Percentiles rank a stretch among this genome's conserved stretches.
phyloP scores from a whole-genome alignment of 2,888 invertebrate species.

The Aelia acuminata region DNA sequence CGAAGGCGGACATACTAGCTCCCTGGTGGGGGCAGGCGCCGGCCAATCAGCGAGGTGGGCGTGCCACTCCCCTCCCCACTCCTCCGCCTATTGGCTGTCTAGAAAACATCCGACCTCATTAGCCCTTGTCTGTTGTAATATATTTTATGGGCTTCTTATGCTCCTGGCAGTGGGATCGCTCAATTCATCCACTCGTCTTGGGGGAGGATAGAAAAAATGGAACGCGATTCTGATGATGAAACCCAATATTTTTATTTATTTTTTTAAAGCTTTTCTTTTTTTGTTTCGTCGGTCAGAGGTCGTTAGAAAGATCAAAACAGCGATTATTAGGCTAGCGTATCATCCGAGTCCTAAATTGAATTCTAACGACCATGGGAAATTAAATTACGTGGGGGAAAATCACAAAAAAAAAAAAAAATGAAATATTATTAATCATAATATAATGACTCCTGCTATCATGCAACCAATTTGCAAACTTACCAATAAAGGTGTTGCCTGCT shows the following conservation, averaged over 20 bases:
- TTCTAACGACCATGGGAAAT: constrained; percentile 34
- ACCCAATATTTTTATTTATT: neutral
- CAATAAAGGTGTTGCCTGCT: too few species aligned
- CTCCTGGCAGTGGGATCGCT: constrained; percentile 19
- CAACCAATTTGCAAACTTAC: too few species aligned
- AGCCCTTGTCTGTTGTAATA: constrained; percentile 41
- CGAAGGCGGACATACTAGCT: constrained; percentile 32
- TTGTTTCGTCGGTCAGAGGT: neutral
- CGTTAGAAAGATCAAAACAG: constrained; percentile 31
- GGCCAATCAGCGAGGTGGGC: constrained; percentile 30
- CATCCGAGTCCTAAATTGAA: constrained; percentile 10
- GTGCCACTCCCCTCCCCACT: neutral
- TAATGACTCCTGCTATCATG: neutral
- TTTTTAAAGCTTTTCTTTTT: neutral
- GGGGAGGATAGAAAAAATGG: constrained; percentile 16
- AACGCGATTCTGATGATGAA: neutral
- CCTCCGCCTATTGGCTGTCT: neutral
- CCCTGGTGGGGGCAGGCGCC: neutral
- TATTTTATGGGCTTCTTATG: constrained; percentile 50
- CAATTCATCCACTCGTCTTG: neutral
- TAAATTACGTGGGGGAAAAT: neutral
- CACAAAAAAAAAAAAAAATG: too few species aligned
- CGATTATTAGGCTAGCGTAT: constrained; percentile 14
- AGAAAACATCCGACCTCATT: constrained; percentile 51
- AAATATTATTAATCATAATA: too few species aligned